Base-by-base conservation (phyloP, 2,797 vertebrate species). In the Neostethus bicornis region DNA sequence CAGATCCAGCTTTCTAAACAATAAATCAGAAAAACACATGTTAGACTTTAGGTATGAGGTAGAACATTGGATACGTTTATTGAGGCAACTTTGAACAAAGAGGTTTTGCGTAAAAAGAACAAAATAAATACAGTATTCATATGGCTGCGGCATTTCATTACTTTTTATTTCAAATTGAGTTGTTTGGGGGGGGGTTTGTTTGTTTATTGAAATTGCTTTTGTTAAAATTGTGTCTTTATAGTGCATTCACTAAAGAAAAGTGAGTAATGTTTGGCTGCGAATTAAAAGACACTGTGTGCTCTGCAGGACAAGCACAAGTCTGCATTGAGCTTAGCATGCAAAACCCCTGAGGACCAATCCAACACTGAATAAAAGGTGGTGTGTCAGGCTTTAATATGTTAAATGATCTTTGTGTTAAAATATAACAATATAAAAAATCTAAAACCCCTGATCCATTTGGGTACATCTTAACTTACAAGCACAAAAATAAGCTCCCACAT, bases 401-500 rank as follows among this genome's bases (percentile, higher is more conserved):
- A 1, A 44, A 35, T 29, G 19, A 29, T 14, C 16, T 21, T 31
- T 29, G 39, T 14, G 24, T 21, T n/a, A 14, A 31, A 24, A 45
- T 1, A 43, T 7, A 32, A 42, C 10, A 21, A 16, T 17, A n/a
- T 23, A 46, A 3, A 1, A 29, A 41, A 37, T 19, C 0, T 8
- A 1, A 14, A 35, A 1, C 25, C 4, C 9, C 23, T 24, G 12
- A 7, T 14, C 38, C 49, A 4, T 39, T 48, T 51, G 21, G 6
- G 7, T 17, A 0, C 65, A 3, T 21, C 34, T 3, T 17, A 41
- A 12, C 8, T 42, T 9, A 11, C 38, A 20, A 12, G 6, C 42
- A 34, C 24, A 39, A 23, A n/a, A 53, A 39, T 19, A 2, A 65
- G 39, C 51, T 47, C 47, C 12, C 35, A 19, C 24, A 28, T 5